These are phyloP conservation scores for Diadophis punctatus DNA, from an alignment of 2,113 vertebrate species.

Conservation along the genomic window DNA sequence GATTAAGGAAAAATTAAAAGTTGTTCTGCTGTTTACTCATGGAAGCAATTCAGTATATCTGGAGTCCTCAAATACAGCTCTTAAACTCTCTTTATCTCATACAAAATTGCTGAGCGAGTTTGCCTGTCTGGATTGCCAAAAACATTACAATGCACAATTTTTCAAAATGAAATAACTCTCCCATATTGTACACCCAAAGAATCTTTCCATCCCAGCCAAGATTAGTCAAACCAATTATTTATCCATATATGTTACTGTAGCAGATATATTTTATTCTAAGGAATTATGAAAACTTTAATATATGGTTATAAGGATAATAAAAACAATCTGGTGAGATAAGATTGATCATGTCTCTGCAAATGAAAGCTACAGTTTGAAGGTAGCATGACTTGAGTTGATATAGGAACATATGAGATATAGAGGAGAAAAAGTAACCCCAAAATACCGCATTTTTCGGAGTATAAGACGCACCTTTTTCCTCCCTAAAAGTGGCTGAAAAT, in stretches of 20 bases:
- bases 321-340: slow-evolving; percentile 46
- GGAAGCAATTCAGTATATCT: slow-evolving; percentile 4
- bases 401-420: slow-evolving; percentile 58
- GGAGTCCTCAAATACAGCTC: slow-evolving; percentile 14
- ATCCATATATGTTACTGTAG: slow-evolving; percentile 51
- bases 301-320: slow-evolving; percentile 48
- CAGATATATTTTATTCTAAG: slow-evolving; percentile 63
- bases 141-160: slow-evolving; percentile 51
- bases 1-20: slow-evolving; percentile 24
- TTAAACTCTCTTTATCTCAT: slow-evolving; percentile 17
- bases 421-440: neutral
- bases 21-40: slow-evolving; percentile 37
- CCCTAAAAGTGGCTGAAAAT: too few species aligned
- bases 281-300: slow-evolving; percentile 60
- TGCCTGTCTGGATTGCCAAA: slow-evolving; percentile 50
- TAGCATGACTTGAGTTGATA: slow-evolving; percentile 52
- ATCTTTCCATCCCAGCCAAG: neutral
- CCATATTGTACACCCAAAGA: slow-evolving; percentile 56
- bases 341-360: slow-evolving; percentile 51
- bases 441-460: too few species aligned
- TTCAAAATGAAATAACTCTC: slow-evolving; percentile 65
- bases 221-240: slow-evolving; percentile 61
- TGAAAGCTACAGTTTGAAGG: slow-evolving; percentile 50
- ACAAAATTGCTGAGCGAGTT: slow-evolving; percentile 19
- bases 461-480: too few species aligned